Evolutionary conservation across 2,888 invertebrate genomes (phyloP).

Genomic region (Chalcis sispes): DNA sequence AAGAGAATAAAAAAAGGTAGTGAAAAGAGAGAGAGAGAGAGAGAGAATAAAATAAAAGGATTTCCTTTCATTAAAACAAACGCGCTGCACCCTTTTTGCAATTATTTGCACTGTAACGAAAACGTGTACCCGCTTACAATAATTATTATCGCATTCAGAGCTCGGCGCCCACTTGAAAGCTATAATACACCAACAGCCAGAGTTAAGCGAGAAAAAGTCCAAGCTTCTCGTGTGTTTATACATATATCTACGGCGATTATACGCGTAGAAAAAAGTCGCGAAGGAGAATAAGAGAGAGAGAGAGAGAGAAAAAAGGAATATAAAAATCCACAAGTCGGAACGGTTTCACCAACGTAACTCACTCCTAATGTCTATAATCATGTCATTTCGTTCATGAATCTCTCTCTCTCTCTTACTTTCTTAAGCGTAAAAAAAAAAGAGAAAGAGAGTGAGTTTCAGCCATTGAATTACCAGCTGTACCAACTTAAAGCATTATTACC

Average conservation of each 20-base stretch:
- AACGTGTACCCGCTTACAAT: neutral
- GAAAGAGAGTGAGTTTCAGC: slow-evolving; percentile 15
- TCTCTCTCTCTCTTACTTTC: neutral
- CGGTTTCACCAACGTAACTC: slow-evolving; percentile 28
- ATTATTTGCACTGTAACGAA: neutral
- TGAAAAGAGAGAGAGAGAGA: too few relatives aligned
- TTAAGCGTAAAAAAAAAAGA: too few relatives aligned
- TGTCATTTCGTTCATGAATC: slow-evolving; percentile 48
- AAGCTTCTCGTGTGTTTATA: neutral
- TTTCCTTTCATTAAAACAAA: neutral
- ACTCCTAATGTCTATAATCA: slow-evolving; percentile 43
- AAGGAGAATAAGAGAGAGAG: slow-evolving; percentile 4
- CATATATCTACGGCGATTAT: too few relatives aligned
- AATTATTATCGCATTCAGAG: neutral
- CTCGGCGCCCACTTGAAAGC: neutral
- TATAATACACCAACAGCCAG: neutral
- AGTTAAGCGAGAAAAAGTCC: neutral
- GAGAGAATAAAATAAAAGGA: too few relatives aligned
- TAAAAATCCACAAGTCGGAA: slow-evolving; percentile 26
- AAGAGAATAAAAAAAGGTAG: too few relatives aligned
- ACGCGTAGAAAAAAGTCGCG: neutral
- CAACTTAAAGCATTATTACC: slow-evolving; percentile 54
- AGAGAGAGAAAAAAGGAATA: slow-evolving; percentile 1
- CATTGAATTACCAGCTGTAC: slow-evolving; percentile 54
- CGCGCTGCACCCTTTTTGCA: neutral